Evolutionary conservation across 2,888 invertebrate genomes (phyloP), one percentile per base, ranked within the genome.

Genomic region (Scaptomyza parva): DNA sequence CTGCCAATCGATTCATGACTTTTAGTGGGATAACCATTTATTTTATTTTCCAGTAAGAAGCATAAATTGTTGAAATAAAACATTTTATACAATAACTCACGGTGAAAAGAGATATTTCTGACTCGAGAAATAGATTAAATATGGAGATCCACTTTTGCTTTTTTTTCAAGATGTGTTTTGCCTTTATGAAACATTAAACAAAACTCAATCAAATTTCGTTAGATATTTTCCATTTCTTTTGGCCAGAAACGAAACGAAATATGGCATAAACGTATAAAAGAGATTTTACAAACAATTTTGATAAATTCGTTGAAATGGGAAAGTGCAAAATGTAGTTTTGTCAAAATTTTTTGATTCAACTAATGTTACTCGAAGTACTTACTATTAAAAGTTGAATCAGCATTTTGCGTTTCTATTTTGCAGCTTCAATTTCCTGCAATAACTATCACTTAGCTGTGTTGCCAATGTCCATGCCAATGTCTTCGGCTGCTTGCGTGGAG

Each of bases 371-470:
- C n/a, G 17, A 60, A 22, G 50, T 54, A 6, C 17, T 30, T 1
- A 37, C 18, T 1, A 28, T 4, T n/a, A 26, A 50, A 43, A 54
- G 51, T 48, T 37, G 44, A 33, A 64, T 76, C 64, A 72, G 72
- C 70, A 65, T 59, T 70, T 65, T 47, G 24, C 35, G 14, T 48
- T 64, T 26, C 28, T 28, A 28, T 35, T 47, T 51, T 18, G 26
- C 43, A 47, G 50, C 53, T 45, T 24, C 17, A 51, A 37, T 54
- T 69, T 51, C 11, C 22, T 14, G 52, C 52, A 61, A 57, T 28
- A 61, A 40, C 66, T 54, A 53, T 66, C 57, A 71, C 37, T 54
- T 51, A 53, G 52, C 55, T 57, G 41, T 57, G 41, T 33, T 51
- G 68, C 18, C 20, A 26, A 44, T 26, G 47, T 39, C 18, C 39